These are phyloP conservation scores for Enhydra lutris DNA, from an alignment of 2,113 vertebrate species.

Conservation along the genomic window DNA sequence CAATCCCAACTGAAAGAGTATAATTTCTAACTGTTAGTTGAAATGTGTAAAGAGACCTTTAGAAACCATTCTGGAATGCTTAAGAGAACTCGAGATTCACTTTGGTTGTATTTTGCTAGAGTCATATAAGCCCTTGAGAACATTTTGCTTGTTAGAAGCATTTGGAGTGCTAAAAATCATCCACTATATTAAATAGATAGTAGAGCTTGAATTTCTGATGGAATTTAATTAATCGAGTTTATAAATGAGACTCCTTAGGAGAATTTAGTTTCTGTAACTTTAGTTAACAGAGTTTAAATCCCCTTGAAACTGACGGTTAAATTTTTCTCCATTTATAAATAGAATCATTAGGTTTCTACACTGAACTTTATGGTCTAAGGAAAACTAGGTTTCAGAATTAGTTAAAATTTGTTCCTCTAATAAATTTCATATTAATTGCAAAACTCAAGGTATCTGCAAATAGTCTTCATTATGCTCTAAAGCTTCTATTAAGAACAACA, in stretches of 20 bases:
- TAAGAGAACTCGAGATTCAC: background rate
- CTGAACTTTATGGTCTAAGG: background rate
- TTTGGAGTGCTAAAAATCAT: slow-evolving; percentile 23
- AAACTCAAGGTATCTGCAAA: background rate
- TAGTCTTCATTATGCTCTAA: background rate
- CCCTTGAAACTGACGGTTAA: background rate
- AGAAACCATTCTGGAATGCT: background rate
- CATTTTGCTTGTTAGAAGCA: background rate
- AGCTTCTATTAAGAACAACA: background rate
- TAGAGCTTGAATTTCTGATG: slow-evolving; percentile 1
- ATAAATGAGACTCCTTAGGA: background rate
- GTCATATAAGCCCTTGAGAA: slow-evolving; percentile 9
- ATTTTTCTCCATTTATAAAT: background rate
- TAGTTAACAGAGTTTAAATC: background rate
- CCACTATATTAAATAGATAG: background rate
- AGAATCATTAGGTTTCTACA: background rate
- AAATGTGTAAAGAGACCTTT: background rate
- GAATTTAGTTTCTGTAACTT: slow-evolving; percentile 19
- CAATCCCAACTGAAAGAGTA: background rate
- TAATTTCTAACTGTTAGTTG: background rate
- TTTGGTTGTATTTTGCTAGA: background rate
- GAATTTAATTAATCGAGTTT: background rate
- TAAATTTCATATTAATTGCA: background rate
- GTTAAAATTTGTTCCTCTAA: background rate
- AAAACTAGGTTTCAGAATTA: slow-evolving; percentile 27